phyloP scores from a whole-genome alignment of 2,888 invertebrate genomes.

The Bursaphelenchus okinawaensis region DNA sequence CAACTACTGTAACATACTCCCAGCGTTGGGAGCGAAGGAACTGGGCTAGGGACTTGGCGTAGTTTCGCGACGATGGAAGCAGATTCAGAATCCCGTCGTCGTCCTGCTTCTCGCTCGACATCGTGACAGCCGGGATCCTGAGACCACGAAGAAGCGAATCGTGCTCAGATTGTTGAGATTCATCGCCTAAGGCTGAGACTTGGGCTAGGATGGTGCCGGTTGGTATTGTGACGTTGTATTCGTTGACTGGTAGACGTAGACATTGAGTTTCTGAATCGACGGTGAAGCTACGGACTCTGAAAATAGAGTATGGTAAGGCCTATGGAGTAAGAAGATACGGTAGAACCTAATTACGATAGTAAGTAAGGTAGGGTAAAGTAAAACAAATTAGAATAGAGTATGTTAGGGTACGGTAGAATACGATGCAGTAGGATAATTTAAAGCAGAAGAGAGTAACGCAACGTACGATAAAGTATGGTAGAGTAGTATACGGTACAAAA shows the following conservation, averaged over 20 bases:
- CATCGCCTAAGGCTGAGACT: slow-evolving; percentile 20
- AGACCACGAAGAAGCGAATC: slow-evolving; percentile 3
- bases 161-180: slow-evolving; percentile 5
- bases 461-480: too few relatives aligned
- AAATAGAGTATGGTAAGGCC: neutral
- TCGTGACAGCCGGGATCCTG: slow-evolving; percentile 4
- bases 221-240: slow-evolving; percentile 11
- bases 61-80: neutral
- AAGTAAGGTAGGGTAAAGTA: too few relatives aligned
- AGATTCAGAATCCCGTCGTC: slow-evolving; percentile 1
- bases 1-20: slow-evolving; percentile 48
- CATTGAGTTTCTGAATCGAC: slow-evolving; percentile 15
- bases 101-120: neutral
- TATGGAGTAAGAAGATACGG: neutral
- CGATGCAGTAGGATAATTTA: too few relatives aligned
- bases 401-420: too few relatives aligned
- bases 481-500: too few relatives aligned
- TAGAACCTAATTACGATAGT: too few relatives aligned
- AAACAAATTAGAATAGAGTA: too few relatives aligned
- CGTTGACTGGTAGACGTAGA: neutral
- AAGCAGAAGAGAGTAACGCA: too few relatives aligned
- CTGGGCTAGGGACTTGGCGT: slow-evolving; percentile 43
- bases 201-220: slow-evolving; percentile 16
- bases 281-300: slow-evolving; percentile 3
- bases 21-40: slow-evolving; percentile 44